A percentile compares a stretch with the other conserved stretches of the same genome.
phyloP scores from a whole-genome alignment of 2,797 vertebrate genomes.

The Lateolabrax maculatus region DNA sequence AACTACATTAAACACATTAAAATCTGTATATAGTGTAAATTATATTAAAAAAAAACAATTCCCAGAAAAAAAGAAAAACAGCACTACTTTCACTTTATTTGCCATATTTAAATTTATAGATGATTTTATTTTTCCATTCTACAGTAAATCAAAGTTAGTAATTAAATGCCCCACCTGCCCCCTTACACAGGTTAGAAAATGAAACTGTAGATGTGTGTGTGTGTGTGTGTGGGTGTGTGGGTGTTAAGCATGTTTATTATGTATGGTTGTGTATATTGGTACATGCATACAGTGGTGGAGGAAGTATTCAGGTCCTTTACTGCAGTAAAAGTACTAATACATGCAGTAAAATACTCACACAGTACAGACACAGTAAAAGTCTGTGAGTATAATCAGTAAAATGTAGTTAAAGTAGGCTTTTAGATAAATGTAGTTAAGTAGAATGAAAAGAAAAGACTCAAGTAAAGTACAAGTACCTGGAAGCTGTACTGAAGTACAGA shows the following conservation, averaged over 20 bases:
- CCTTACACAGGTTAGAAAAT: neutral
- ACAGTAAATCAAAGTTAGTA: slow-evolving; percentile 4
- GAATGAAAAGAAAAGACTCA: neutral
- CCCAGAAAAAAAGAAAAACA: too few relatives aligned
- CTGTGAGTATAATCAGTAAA: neutral
- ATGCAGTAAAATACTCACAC: too few relatives aligned
- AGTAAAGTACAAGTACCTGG: neutral
- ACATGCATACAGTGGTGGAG: neutral
- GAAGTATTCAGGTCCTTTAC: too few relatives aligned
- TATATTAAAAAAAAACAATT: neutral
- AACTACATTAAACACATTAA: neutral
- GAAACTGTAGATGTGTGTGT: neutral
- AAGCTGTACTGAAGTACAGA: neutral
- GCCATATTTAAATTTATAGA: neutral
- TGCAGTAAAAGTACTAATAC: neutral
- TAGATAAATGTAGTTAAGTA: too few relatives aligned
- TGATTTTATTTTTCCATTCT: neutral
- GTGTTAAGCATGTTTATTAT: slow-evolving; percentile 6
- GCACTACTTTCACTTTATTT: neutral
- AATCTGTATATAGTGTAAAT: neutral
- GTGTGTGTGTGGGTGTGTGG: slow-evolving; percentile 2
- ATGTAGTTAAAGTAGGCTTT: neutral
- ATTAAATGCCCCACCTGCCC: neutral
- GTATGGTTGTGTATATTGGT: neutral
- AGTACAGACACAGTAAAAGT: neutral